phyloP scores from a whole-genome alignment of 2,888 invertebrate genomes.

The Podabrus alpinus region DNA sequence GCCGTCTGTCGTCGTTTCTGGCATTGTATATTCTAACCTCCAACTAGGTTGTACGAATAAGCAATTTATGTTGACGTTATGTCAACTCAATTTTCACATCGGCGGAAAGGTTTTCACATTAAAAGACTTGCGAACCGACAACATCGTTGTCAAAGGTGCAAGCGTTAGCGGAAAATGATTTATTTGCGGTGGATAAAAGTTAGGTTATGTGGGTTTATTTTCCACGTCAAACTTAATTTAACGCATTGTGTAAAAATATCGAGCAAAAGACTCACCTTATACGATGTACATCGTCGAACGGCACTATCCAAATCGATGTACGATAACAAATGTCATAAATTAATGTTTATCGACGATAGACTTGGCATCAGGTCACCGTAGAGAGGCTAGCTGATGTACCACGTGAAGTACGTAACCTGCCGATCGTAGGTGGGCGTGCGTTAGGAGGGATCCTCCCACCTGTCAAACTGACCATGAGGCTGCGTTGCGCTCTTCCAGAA shows the following conservation, averaged over 20 bases:
- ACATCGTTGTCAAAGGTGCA: not conserved
- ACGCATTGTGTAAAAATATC: not conserved
- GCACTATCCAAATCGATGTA: not conserved
- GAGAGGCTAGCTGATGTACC: slow-evolving; percentile 44
- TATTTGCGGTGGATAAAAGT: slow-evolving; percentile 9
- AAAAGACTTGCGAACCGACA: not conserved
- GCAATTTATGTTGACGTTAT: not conserved
- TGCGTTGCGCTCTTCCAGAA: slow-evolving; percentile 49
- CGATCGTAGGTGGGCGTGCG: slow-evolving; percentile 49
- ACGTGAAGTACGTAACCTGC: slow-evolving; percentile 41
- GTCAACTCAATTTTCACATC: not conserved
- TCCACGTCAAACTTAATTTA: not conserved
- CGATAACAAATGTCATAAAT: not conserved
- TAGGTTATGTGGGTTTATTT: slow-evolving; percentile 13
- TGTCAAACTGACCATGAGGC: slow-evolving; percentile 56
- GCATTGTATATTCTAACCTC: slow-evolving; percentile 43
- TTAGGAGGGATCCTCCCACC: slow-evolving; percentile 46
- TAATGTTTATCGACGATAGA: slow-evolving; percentile 28
- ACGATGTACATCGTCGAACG: not conserved
- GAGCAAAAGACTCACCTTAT: not conserved
- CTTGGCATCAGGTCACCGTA: slow-evolving; percentile 46
- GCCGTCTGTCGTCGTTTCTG: slow-evolving; percentile 45
- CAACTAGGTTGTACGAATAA: slow-evolving; percentile 32
- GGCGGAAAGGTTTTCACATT: not conserved
- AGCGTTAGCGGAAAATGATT: not conserved